Conservation (phyloP, 2,113 vertebrate species). For the Scortum barcoo region DNA sequence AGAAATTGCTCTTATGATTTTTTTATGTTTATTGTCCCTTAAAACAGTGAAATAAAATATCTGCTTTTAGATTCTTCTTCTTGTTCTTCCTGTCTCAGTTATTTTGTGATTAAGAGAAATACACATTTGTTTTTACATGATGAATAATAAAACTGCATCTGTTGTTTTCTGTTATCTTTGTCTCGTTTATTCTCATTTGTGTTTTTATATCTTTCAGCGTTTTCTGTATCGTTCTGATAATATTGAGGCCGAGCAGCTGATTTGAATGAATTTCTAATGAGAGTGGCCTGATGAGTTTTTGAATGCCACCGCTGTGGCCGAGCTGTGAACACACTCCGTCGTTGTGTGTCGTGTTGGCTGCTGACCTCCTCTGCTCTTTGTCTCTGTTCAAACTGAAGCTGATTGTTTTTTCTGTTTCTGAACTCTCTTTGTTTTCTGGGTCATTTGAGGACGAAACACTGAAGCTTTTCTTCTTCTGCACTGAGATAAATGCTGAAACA, state of each 20-base stretch:
- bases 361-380: slow-evolving; percentile 50
- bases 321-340: background rate
- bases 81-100: no score
- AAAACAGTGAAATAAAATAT: no score
- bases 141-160: no score
- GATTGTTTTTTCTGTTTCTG: slow-evolving; percentile 36
- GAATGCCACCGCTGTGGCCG: background rate
- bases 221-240: no score
- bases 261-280: background rate
- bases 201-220: no score
- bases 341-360: background rate
- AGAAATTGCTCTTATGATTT: no score
- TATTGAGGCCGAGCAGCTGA: background rate
- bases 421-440: slow-evolving; percentile 6
- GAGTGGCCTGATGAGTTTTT: slow-evolving; percentile 39
- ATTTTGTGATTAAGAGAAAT: no score
- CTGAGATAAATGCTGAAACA: slow-evolving; percentile 47
- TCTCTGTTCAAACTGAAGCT: background rate
- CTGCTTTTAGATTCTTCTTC: no score
- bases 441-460: slow-evolving; percentile 21
- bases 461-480: slow-evolving; percentile 50
- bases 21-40: no score
- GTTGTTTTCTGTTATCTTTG: no score
- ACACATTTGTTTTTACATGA: no score
- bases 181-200: no score